Conservation (phyloP, 2,113 vertebrate species). For the Neodon shergylaensis region DNA sequence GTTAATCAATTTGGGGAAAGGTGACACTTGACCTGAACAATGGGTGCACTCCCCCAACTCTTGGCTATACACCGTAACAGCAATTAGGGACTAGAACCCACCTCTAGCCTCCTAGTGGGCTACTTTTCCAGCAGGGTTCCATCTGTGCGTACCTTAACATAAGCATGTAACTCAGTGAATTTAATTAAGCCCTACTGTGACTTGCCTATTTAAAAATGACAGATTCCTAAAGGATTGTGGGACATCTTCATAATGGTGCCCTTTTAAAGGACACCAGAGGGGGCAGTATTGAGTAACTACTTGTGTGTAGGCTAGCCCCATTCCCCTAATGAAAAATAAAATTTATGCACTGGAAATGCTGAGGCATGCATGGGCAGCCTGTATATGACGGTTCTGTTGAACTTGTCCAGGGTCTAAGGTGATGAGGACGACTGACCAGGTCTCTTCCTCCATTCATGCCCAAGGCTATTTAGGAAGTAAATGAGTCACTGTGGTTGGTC, state of each 20-base stretch:
- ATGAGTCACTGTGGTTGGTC: not conserved
- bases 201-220: slow-evolving; percentile 60
- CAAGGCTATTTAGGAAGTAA: not conserved
- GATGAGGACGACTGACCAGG: too few relatives aligned
- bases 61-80: not conserved
- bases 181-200: not conserved
- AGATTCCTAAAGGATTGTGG: not conserved
- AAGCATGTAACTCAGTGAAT: not conserved
- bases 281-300: not conserved
- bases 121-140: not conserved
- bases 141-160: not conserved
- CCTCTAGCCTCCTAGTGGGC: not conserved
- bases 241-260: not conserved
- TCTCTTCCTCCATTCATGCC: not conserved
- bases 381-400: too few relatives aligned
- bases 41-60: not conserved
- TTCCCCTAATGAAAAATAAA: not conserved
- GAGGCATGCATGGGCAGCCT: too few relatives aligned
- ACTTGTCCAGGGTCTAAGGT: too few relatives aligned
- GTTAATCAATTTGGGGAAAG: not conserved
- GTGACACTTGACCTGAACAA: not conserved
- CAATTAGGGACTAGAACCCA: not conserved
- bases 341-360: too few relatives aligned
- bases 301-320: not conserved
- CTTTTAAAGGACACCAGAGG: not conserved